Conservation (phyloP, 2,797 vertebrate species). For the Ctenochaetus hawaiiensis region DNA sequence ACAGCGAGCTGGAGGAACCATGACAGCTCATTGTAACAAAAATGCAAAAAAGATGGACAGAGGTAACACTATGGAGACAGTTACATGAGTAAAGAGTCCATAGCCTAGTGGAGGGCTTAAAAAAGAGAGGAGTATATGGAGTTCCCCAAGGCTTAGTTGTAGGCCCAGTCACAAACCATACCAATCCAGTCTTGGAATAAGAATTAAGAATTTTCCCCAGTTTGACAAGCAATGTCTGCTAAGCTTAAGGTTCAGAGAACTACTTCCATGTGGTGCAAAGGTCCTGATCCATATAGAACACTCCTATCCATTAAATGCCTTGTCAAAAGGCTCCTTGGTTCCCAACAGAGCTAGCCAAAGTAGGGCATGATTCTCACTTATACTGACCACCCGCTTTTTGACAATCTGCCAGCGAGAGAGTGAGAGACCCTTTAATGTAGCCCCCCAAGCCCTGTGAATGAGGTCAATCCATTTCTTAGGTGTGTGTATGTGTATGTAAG, state of each 20-base stretch:
- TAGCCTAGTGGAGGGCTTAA: constrained; percentile 19
- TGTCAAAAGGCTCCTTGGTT: constrained; percentile 73
- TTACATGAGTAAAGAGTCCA: constrained; percentile 3
- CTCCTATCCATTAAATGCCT: constrained; percentile 77
- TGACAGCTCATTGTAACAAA: constrained; percentile 15
- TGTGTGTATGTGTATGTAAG: constrained; percentile 52
- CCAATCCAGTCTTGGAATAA: constrained; percentile 59
- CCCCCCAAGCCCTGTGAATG: constrained; percentile 74
- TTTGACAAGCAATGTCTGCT: constrained; percentile 45
- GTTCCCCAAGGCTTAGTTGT: constrained; percentile 60
- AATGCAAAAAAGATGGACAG: constrained; percentile 17
- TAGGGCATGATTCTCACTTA: constrained; percentile 84
- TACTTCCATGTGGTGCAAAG: constrained; percentile 56
- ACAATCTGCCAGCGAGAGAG: constrained; percentile 74
- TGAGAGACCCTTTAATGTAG: constrained; percentile 78
- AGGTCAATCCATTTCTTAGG: constrained; percentile 76
- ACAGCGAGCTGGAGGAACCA: not conserved
- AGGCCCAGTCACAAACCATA: constrained; percentile 49
- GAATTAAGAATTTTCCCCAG: constrained; percentile 43
- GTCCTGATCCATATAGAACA: constrained; percentile 72
- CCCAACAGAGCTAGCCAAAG: constrained; percentile 78
- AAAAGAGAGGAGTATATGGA: constrained; percentile 14
- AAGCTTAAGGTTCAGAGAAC: constrained; percentile 47
- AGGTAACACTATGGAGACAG: not conserved
- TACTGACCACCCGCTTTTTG: constrained; percentile 77